Evolutionary conservation across 2,888 invertebrate species (phyloP).

Genomic region (Drosophila niveifrons): DNA sequence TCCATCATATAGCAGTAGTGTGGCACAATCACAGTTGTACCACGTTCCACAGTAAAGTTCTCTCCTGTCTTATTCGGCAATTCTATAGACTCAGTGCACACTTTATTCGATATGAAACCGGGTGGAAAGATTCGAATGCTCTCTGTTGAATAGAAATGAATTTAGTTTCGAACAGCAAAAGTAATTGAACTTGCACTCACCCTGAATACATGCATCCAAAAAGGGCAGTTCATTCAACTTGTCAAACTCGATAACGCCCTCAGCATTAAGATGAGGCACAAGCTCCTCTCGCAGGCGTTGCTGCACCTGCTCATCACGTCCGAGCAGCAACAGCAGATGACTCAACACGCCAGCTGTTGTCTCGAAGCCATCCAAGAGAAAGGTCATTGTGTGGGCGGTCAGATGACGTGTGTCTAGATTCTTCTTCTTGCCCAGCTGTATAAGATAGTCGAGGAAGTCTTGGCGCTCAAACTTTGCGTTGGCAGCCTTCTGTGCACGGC

Average conservation of each 20-base stretch:
- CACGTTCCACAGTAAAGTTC: constrained; percentile 62
- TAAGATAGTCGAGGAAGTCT: constrained; percentile 83
- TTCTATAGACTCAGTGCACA: constrained; percentile 77
- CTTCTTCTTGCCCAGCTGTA: constrained; percentile 79
- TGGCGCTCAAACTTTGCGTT: constrained; percentile 67
- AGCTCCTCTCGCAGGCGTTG: constrained; percentile 78
- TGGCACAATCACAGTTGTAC: constrained; percentile 73
- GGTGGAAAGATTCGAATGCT: constrained; percentile 80
- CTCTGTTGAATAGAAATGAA: constrained; percentile 55
- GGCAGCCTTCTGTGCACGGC: constrained; percentile 51
- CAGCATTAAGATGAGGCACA: constrained; percentile 39
- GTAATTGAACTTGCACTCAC: constrained; percentile 51
- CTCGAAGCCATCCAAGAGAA: constrained; percentile 84
- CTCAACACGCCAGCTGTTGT: constrained; percentile 80
- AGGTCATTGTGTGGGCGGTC: constrained; percentile 82
- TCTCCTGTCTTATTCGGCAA: constrained; percentile 73
- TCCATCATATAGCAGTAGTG: constrained; percentile 74
- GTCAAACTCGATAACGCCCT: constrained; percentile 75
- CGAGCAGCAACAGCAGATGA: constrained; percentile 76
- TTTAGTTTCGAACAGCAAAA: background rate
- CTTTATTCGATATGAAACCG: constrained; percentile 58
- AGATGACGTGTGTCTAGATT: constrained; percentile 63
- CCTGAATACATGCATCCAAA: constrained; percentile 83
- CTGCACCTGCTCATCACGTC: constrained; percentile 69
- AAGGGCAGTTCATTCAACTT: constrained; percentile 77